phyloP scores from a whole-genome alignment of 2,113 vertebrate species.

The Zosterops hypoxanthus region DNA sequence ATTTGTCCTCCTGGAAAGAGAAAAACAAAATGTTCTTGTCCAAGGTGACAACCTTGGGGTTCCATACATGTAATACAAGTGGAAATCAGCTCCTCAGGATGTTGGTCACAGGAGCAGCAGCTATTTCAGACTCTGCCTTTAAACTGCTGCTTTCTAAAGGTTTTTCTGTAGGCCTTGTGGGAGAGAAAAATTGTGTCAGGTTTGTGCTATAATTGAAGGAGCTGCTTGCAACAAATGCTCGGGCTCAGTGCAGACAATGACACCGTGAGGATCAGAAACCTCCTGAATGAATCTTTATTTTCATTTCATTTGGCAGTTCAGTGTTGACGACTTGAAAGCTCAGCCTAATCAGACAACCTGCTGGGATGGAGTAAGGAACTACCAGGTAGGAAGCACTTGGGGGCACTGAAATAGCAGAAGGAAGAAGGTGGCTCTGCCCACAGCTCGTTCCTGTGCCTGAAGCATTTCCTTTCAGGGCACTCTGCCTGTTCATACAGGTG shows the following conservation, averaged over 20 bases:
- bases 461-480: background rate
- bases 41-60: background rate
- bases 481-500: background rate
- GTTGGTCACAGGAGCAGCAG: background rate
- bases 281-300: background rate
- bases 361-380: slow-evolving; percentile 97
- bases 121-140: background rate
- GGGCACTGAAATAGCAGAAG: background rate
- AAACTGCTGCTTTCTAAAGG: background rate
- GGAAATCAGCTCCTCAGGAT: background rate
- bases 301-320: slow-evolving; percentile 80
- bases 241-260: background rate
- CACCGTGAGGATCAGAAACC: background rate
- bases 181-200: background rate
- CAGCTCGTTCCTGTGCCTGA: background rate
- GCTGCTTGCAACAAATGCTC: background rate
- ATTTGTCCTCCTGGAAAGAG: background rate
- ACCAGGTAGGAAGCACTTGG: slow-evolving; percentile 80
- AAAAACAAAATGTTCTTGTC: background rate
- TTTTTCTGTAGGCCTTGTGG: background rate
- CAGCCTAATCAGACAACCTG: slow-evolving; percentile 85
- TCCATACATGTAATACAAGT: background rate
- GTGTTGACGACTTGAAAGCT: slow-evolving; percentile 91
- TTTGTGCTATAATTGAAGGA: background rate
- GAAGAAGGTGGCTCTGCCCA: background rate